These are phyloP conservation scores for Heterocephalus glaber DNA, from an alignment of 2,113 vertebrate species.

Conservation along the genomic window DNA sequence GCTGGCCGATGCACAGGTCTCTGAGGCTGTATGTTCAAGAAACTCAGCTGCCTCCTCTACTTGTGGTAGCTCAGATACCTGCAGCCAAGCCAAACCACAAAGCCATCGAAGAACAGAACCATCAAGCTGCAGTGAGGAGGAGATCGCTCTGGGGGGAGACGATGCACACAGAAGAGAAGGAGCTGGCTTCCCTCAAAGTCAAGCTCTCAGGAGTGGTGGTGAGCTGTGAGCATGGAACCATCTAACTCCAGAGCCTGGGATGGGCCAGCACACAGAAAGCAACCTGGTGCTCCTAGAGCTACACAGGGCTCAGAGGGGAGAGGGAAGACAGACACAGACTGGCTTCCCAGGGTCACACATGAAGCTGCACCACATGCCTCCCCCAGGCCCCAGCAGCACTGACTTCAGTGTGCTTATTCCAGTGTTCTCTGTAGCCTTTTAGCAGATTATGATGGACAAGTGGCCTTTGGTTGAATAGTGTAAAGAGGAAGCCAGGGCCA, in stretches of 20 bases:
- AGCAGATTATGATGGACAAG: background rate
- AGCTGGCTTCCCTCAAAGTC: background rate
- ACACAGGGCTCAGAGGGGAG: background rate
- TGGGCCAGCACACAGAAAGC: background rate
- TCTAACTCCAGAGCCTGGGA: background rate
- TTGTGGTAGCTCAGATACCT: slow-evolving; percentile 13
- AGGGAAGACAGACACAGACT: background rate
- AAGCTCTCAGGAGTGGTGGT: background rate
- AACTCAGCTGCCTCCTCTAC: background rate
- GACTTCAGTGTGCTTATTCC: background rate
- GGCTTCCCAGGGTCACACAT: background rate
- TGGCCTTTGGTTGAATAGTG: background rate
- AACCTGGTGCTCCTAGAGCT: background rate
- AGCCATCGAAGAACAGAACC: background rate
- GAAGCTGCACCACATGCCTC: background rate
- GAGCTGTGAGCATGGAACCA: background rate
- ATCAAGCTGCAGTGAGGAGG: background rate
- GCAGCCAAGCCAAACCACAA: slow-evolving; percentile 36
- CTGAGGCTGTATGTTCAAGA: background rate
- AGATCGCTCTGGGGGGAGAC: background rate
- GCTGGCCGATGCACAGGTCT: background rate
- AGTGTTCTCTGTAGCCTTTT: background rate
- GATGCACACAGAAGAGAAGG: background rate
- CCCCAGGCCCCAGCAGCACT: background rate
- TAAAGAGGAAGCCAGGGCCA: background rate